A percentile compares a stretch with the other conserved stretches of the same genome.
Conservation (phyloP, 2,888 invertebrate species). For the Saturnia pavonia region DNA sequence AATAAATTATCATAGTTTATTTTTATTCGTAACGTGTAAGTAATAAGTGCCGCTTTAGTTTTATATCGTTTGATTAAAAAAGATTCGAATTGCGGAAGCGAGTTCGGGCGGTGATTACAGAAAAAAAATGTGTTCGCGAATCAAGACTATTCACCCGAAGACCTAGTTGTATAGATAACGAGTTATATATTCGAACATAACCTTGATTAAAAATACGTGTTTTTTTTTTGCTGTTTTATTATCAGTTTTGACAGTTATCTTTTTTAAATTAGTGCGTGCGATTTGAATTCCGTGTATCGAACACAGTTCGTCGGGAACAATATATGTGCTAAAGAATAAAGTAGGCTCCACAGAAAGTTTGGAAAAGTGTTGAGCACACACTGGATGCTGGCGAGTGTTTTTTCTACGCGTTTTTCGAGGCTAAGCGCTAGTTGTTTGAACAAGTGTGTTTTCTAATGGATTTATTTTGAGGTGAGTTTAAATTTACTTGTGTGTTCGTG, state of each 20-base stretch:
- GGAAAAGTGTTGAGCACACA: conserved; percentile 77
- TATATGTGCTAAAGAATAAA: conserved; percentile 37
- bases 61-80: conserved; percentile 62
- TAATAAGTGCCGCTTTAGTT: conserved; percentile 67
- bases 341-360: conserved; percentile 73
- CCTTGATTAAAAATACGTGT: conserved; percentile 32
- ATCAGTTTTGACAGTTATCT: conserved; percentile 25
- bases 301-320: conserved; percentile 63
- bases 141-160: conserved; percentile 49
- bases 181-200: conserved; percentile 44
- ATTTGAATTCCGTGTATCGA: conserved; percentile 42
- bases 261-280: conserved; percentile 26
- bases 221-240: conserved; percentile 20
- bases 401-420: conserved; percentile 81
- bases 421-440: conserved; percentile 82
- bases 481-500: conserved; percentile 81
- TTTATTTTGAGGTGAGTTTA: conserved; percentile 83
- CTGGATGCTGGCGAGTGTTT: conserved; percentile 75
- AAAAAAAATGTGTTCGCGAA: conserved; percentile 53
- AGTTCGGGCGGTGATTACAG: conserved; percentile 45
- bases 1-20: conserved; percentile 77
- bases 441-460: conserved; percentile 83
- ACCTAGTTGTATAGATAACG: conserved; percentile 51
- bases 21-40: conserved; percentile 80
- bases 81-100: conserved; percentile 66